These are phyloP conservation scores for Acanthosepion esculentum DNA, from an alignment of 2,888 invertebrate genomes.

Conservation along the genomic window DNA sequence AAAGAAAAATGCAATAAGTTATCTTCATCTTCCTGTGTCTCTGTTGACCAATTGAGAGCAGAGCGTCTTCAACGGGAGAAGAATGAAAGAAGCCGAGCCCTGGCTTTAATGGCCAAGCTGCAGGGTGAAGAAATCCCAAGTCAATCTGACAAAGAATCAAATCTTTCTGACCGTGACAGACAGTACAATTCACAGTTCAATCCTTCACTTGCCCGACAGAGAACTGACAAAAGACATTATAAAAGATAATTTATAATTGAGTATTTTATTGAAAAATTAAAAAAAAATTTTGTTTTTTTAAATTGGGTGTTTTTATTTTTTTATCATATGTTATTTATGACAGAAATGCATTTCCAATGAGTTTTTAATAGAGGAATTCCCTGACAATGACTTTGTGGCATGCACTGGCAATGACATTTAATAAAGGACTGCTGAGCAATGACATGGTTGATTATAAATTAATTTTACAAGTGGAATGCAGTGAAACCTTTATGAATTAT, in stretches of 20 bases:
- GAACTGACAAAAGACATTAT: constrained; percentile 24
- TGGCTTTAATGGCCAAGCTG: constrained; percentile 83
- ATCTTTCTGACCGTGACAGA: constrained; percentile 78
- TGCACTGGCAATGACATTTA: no score
- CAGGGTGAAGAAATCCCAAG: constrained; percentile 76
- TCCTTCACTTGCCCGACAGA: constrained; percentile 79
- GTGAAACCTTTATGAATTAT: no score
- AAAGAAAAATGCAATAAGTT: constrained; percentile 59
- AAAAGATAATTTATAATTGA: neutral
- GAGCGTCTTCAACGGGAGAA: constrained; percentile 88
- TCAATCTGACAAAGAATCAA: constrained; percentile 51
- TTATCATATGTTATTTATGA: no score
- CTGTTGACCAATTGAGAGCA: constrained; percentile 82
- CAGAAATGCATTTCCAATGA: no score
- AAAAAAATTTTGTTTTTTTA: neutral
- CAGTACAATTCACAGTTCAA: constrained; percentile 98
- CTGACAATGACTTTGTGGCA: no score
- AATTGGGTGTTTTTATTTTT: neutral
- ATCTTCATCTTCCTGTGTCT: constrained; percentile 61
- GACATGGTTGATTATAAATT: no score
- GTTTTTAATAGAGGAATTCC: no score
- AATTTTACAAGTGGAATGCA: no score
- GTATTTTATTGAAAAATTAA: neutral
- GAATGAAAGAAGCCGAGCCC: constrained; percentile 83
- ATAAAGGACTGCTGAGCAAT: no score